Evolutionary conservation across 1,140 invertebrate species (phyloP), one percentile per base, ranked within the genome.

Genomic region (Cherax destructor): DNA sequence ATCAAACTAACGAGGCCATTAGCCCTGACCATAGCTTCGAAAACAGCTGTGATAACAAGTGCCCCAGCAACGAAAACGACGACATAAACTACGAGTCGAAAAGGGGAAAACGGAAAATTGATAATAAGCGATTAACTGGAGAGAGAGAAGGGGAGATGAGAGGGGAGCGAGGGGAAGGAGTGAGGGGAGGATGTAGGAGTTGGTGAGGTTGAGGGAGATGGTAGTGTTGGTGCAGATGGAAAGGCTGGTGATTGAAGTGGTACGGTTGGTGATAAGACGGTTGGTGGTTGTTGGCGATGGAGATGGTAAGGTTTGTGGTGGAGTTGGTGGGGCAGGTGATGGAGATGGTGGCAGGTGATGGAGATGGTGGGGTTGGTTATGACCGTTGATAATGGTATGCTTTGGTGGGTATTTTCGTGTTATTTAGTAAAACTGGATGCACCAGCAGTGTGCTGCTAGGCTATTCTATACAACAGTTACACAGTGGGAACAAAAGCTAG

Each of bases 41-140:
- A 74, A 74, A 30, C n/a, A 74, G 69, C 69, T 30, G 69, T 74
- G 69, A 74, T 30, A 74, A 74, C 69, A 30, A 74, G 69, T 21
- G 24, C 69, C 7, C 16, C 69, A 74, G 69, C 69, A 10, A 74
- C 69, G 9, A 11, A 0, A n/a, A 30, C 24, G 69, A 74, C 24
- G 69, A 74, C 6, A 74, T 30, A 24, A 74, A 74, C 69, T 30
- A 24, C 69, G 21, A 30, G 16, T 30, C n/a, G 16, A 74, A 69
- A 69, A 69, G 65, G 69, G 69, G 69, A 74, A 56, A 74, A 74
- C 69, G 9, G 24, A 74, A 74, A 74, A 74, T 74, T 74, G 69
- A 30, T 74, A 74, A 74, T 30, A 9, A 5, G n/a, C n/a, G 69
- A 74, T 74, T 74, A 30, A 74, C 69, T 74, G 69, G 69, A 30